These are phyloP conservation scores for Oreochromis aureus DNA, from an alignment of 2,113 vertebrate genomes.

Conservation along the genomic window DNA sequence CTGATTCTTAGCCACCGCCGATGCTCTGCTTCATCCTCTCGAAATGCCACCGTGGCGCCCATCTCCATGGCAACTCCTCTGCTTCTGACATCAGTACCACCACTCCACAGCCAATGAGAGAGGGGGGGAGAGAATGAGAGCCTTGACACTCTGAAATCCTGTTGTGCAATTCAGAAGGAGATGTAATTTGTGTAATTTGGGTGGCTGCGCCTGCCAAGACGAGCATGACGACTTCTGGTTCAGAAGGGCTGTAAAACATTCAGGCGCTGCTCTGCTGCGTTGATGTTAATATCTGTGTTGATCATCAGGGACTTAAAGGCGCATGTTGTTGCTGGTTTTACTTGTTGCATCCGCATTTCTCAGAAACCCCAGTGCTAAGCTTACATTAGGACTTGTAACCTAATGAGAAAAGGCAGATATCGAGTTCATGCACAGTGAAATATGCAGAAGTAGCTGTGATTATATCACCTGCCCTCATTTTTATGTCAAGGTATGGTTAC, in stretches of 20 bases:
- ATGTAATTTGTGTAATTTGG: constrained; percentile 57
- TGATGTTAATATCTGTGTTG: not conserved
- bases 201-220: constrained; percentile 4
- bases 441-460: not conserved
- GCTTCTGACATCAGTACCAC: constrained; percentile 65
- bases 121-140: constrained; percentile 12
- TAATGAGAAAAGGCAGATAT: not conserved
- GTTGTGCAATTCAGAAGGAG: constrained; percentile 49
- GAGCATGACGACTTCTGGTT: not conserved
- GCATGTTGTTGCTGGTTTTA: not conserved
- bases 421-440: not conserved
- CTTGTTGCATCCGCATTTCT: not conserved
- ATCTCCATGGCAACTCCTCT: constrained; percentile 70
- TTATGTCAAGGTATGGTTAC: not conserved
- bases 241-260: not conserved
- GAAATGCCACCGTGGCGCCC: constrained; percentile 61
- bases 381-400: not conserved
- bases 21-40: constrained; percentile 40
- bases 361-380: not conserved
- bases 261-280: not conserved
- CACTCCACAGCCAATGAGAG: constrained; percentile 48
- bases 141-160: constrained; percentile 49
- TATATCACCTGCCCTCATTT: not conserved
- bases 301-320: not conserved
- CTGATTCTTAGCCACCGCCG: not conserved